Evolutionary conservation across 2,888 invertebrate genomes (phyloP).

Genomic region (Malacosoma neustria): DNA sequence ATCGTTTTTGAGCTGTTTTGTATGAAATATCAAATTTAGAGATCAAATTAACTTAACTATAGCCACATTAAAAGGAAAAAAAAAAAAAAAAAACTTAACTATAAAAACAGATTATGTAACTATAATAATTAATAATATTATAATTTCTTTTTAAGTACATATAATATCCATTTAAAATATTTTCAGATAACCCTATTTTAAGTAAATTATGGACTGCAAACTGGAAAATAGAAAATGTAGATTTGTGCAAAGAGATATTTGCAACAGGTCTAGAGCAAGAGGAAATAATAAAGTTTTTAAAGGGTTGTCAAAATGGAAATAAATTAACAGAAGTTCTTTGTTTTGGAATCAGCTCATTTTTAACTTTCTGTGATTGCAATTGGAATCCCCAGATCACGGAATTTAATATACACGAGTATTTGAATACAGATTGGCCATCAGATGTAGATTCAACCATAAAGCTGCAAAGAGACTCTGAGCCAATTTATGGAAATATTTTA

Average conservation of each 20-base stretch:
- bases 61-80: no score
- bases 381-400: constrained; percentile 83
- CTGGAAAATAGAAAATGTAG: constrained; percentile 35
- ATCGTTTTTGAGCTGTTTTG: no score
- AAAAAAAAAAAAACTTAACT: background rate
- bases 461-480: constrained; percentile 78
- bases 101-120: no score
- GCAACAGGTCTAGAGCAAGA: constrained; percentile 33
- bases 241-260: constrained; percentile 39
- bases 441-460: constrained; percentile 43
- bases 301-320: constrained; percentile 20
- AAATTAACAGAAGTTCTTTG: constrained; percentile 54
- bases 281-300: constrained; percentile 27
- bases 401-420: constrained; percentile 45
- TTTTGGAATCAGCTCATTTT: constrained; percentile 78
- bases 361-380: constrained; percentile 86
- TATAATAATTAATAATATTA: no score
- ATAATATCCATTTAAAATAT: constrained; percentile 1
- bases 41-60: no score
- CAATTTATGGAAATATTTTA: constrained; percentile 77
- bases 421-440: constrained; percentile 54
- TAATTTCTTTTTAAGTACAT: no score
- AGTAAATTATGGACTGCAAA: constrained; percentile 43
- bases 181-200: constrained; percentile 37
- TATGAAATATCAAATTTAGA: no score